Evolutionary conservation across 2,113 vertebrate species (phyloP), one percentile per base, ranked within the genome.

Genomic region (Parus major): DNA sequence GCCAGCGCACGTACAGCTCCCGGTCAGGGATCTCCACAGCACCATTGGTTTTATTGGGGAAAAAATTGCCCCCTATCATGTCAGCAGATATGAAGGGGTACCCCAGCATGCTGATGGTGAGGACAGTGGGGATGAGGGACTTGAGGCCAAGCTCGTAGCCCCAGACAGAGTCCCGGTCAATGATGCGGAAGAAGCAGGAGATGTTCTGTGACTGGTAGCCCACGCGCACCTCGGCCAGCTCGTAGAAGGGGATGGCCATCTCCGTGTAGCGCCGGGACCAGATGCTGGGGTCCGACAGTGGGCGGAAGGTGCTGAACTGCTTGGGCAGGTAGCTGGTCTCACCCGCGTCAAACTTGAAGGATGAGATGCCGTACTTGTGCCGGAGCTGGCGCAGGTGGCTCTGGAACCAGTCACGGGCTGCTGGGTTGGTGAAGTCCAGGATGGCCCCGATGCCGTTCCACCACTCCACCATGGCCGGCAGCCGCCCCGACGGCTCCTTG

Each of bases 1-100:
- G 97, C 99, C 99, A 99, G 60, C 99, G 99, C 91, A 99, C 98
- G 8, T 99, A 99, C 44, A 99, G 98, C 95, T 99, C 99, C 15
- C 98, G 98, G 92, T 99, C 98, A 0, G 99, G 99, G 80, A 99
- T 98, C 61, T 88, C 97, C n/a, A 91, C 81, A 0, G 97, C 97
- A 1, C 98, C 98, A 0, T 93, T 86, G 0, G 98, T 99, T 72
- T 97, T 98, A 84, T 98, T 98, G 1, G 97, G 84, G 75, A 99
- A 31, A 0, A 98, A 98, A 0, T 99, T 99, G 0, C 98, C 99
- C 0, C 98, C 90, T 0, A 91, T 91, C 89, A 91, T 91, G 1
- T 88, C 75, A 0, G 86, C 50, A 7, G 25, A 53, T 91, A 99
- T 97, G 0, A 90, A 92, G 0, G 98, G 99, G 81, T 99, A 99